phyloP scores from a whole-genome alignment of 1,140 invertebrate genomes.

The Xylocopa sonorina region DNA sequence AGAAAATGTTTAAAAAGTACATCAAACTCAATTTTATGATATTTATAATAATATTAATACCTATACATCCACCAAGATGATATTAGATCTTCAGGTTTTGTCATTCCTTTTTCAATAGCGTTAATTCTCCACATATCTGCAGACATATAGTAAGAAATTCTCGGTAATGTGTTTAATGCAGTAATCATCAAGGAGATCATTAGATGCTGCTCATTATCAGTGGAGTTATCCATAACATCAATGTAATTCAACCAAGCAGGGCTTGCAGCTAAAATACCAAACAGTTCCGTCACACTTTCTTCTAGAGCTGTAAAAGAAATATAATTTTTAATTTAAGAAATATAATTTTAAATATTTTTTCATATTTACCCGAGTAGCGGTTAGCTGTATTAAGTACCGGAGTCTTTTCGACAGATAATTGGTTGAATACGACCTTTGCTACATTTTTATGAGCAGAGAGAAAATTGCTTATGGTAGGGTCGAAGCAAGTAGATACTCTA shows the following conservation, averaged over 20 bases:
- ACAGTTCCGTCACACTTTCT: constrained; percentile 72
- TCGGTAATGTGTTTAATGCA: constrained; percentile 72
- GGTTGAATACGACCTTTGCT: constrained; percentile 81
- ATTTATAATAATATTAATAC: constrained; percentile 61
- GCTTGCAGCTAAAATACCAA: constrained; percentile 74
- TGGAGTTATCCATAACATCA: constrained; percentile 60
- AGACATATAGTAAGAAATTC: constrained; percentile 84
- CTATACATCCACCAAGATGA: constrained; percentile 81
- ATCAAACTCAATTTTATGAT: no score
- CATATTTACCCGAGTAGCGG: constrained; percentile 82
- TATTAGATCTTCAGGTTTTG: constrained; percentile 68
- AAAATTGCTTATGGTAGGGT: constrained; percentile 82
- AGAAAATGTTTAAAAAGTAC: not conserved
- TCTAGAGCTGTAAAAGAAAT: constrained; percentile 67
- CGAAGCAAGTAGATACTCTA: constrained; percentile 83
- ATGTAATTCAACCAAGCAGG: constrained; percentile 69
- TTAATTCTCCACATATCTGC: constrained; percentile 84
- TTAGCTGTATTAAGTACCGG: constrained; percentile 83
- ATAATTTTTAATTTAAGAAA: constrained; percentile 22
- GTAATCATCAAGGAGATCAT: constrained; percentile 74
- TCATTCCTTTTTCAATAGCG: constrained; percentile 79
- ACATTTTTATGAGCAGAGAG: constrained; percentile 84
- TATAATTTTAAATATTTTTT: not conserved
- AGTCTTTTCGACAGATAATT: constrained; percentile 80
- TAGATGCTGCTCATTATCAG: constrained; percentile 61